Evolutionary conservation across 1,140 invertebrate species (phyloP).

Genomic region (Ceratitis capitata): DNA sequence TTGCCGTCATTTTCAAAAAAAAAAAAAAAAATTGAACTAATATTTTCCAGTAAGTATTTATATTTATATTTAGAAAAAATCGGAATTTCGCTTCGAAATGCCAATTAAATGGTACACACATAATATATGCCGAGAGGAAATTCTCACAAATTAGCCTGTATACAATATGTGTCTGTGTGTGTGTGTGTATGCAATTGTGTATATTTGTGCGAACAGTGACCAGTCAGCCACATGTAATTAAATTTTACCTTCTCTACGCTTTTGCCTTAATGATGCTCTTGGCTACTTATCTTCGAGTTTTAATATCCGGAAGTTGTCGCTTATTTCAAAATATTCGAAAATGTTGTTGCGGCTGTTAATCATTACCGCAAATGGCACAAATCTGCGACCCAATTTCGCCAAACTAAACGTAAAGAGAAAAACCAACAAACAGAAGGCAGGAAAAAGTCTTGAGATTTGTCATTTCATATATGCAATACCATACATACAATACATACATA

Average conservation of each 20-base stretch:
- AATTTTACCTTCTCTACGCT: background rate
- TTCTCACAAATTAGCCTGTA: background rate
- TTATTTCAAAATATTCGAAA: slow-evolving; percentile 35
- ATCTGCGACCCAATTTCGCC: background rate
- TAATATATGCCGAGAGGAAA: too few species aligned
- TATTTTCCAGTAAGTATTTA: too few species aligned
- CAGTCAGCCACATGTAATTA: background rate
- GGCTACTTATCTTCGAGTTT: too few species aligned
- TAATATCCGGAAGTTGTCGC: background rate
- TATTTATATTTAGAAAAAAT: too few species aligned
- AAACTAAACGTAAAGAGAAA: too few species aligned
- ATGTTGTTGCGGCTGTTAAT: background rate
- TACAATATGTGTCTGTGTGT: background rate
- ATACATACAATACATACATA: background rate
- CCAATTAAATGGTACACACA: too few species aligned
- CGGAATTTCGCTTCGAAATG: too few species aligned
- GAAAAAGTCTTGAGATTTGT: background rate
- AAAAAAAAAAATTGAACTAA: too few species aligned
- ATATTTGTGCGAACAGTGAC: background rate
- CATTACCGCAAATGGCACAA: background rate
- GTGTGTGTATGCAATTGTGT: too few species aligned
- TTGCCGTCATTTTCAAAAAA: too few species aligned
- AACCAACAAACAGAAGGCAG: background rate
- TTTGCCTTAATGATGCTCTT: background rate
- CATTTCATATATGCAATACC: background rate